Base-by-base conservation (phyloP, 1,140 invertebrate species). In the Halesus radiatus region DNA sequence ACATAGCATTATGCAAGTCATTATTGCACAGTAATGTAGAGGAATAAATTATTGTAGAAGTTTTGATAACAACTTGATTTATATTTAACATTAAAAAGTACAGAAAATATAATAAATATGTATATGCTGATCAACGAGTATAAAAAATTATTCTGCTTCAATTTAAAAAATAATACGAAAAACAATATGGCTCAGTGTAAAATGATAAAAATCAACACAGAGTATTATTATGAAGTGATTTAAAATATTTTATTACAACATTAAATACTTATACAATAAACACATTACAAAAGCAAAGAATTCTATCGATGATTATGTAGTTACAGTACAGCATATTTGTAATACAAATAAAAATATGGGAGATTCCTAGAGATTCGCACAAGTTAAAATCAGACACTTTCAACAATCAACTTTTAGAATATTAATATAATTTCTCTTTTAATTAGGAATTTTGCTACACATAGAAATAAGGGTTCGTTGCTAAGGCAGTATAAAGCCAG, bases 401-500 rank as follows among this genome's bases (percentile, higher is more conserved):
- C 70, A 56, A 74, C 52, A 74, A 74, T 74, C 52, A 54, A 74
- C 7, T 53, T 77, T 78, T 78, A 78, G 76, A 78, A 70, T 78
- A 66, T 32, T 60, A 58, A 78, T 22, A 76, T 56, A 60, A 29
- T 20, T 74, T 37, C 60, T 60, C 32, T 62, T 66, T 64, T 66
- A 66, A 20, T 74, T 76, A 76, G 3, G 37, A 76, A 18, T 45
- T 26, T 72, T 52, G 15, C 37, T 54, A 76, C 45, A 76, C 32
- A 77, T 60, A 77, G 75, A 77, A 62, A 77, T 62, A 72, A 45
- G 62, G 70, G 68, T 82, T 79, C 70, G 72, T 83, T 79, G 79
- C 79, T 83, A 83, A 83, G 79, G 81, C 81, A 83, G 75, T 83
- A 79, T 66, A 73, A 83, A 83, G 76, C 79, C 79, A 80, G 60